Percentiles rank a stretch among this genome's conserved stretches.
Conservation (phyloP, 1,140 invertebrate species). For the Scaptomyza montana region DNA sequence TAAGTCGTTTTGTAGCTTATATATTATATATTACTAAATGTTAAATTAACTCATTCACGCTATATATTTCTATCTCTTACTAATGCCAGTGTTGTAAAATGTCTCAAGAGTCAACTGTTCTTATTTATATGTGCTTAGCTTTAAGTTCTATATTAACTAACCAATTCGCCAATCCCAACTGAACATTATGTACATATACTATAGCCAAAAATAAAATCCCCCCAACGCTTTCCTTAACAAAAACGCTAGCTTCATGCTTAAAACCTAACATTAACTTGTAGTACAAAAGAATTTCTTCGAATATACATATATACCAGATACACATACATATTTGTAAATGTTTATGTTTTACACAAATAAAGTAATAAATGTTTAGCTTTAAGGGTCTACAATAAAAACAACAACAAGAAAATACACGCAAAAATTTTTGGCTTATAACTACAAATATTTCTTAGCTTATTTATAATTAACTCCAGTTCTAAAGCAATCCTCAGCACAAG, state of each 20-base stretch:
- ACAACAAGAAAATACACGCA: constrained; percentile 26
- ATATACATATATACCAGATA: constrained; percentile 27
- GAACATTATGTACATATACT: constrained; percentile 47
- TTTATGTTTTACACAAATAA: constrained; percentile 60
- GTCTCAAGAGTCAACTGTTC: constrained; percentile 46
- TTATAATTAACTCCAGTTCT: constrained; percentile 25
- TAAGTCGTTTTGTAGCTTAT: constrained; percentile 44
- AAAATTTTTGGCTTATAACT: constrained; percentile 2
- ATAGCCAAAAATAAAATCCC: constrained; percentile 26
- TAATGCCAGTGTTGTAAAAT: constrained; percentile 49
- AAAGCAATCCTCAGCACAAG: constrained; percentile 29
- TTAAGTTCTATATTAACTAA: constrained; percentile 45
- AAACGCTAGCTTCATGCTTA: constrained; percentile 69
- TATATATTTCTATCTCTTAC: constrained; percentile 7
- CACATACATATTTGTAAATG: constrained; percentile 53
- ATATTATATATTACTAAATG: constrained; percentile 10
- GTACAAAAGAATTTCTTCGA: constrained; percentile 67
- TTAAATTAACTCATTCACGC: constrained; percentile 37
- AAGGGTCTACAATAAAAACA: constrained; percentile 52
- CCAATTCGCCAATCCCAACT: constrained; percentile 20
- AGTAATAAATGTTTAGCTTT: constrained; percentile 59
- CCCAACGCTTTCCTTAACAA: constrained; percentile 71
- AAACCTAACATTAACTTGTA: constrained; percentile 67
- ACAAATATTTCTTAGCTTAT: neutral
- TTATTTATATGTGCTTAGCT: constrained; percentile 51